Evolutionary conservation across 2,888 invertebrate species (phyloP).

Genomic region (Metallyticus violacea): DNA sequence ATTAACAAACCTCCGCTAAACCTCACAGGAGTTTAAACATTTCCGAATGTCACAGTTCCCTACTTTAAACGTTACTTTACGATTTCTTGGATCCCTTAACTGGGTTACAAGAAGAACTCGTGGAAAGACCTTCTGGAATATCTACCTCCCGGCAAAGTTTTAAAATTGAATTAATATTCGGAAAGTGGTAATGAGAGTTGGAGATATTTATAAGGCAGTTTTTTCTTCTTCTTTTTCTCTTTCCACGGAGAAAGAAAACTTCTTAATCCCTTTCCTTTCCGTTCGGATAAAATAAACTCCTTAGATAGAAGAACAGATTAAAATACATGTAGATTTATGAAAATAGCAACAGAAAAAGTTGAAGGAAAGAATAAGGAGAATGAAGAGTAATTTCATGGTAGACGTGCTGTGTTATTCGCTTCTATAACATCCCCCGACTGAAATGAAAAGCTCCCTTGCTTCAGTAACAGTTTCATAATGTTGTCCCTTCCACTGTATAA

Average conservation of each 20-base stretch:
- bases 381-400: slow-evolving; percentile 9
- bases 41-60: too few species aligned
- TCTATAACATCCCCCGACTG: not conserved
- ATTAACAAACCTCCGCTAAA: too few species aligned
- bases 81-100: too few species aligned
- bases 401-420: not conserved
- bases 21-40: too few species aligned
- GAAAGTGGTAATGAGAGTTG: slow-evolving; percentile 7
- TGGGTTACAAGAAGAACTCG: not conserved
- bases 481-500: not conserved
- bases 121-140: not conserved
- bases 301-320: slow-evolving; percentile 5
- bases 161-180: slow-evolving; percentile 2
- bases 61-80: too few species aligned
- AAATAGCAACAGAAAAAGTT: not conserved
- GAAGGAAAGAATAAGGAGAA: not conserved
- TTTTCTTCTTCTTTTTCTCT: not conserved
- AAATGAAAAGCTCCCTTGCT: not conserved
- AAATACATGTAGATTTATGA: slow-evolving; percentile 13
- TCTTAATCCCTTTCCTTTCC: slow-evolving; percentile 1
- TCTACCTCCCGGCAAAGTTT: not conserved
- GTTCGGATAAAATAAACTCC: not conserved
- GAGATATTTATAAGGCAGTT: not conserved
- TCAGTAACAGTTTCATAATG: not conserved
- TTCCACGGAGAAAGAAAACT: not conserved